phyloP scores from a whole-genome alignment of 2,888 invertebrate genomes.

The Plemyria rubiginata region DNA sequence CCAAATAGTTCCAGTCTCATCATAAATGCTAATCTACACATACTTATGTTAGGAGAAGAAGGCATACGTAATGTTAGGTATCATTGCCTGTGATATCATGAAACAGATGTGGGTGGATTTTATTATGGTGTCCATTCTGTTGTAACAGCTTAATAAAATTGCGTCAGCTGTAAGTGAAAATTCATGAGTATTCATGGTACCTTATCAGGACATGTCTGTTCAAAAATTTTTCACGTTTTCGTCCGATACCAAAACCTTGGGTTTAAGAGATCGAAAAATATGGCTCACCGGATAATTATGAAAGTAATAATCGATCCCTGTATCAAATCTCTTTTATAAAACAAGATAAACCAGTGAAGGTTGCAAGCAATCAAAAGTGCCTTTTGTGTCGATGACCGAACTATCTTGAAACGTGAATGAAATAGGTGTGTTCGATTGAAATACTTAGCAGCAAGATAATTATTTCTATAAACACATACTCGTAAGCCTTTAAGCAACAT shows the following conservation, averaged over 20 bases:
- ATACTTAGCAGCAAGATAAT: conserved; percentile 22
- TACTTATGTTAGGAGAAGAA: too few species aligned
- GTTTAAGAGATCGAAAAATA: not conserved
- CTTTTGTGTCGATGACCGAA: conserved; percentile 22
- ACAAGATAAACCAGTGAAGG: not conserved
- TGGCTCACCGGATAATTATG: not conserved
- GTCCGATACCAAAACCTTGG: conserved; percentile 4
- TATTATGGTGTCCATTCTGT: too few species aligned
- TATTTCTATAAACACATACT: not conserved
- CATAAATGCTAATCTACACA: too few species aligned
- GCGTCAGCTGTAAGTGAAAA: too few species aligned
- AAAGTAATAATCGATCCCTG: not conserved
- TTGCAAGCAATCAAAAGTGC: conserved; percentile 9
- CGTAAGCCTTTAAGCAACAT: not conserved
- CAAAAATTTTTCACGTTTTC: conserved; percentile 1
- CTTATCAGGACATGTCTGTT: not conserved
- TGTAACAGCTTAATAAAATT: too few species aligned
- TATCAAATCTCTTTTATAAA: not conserved
- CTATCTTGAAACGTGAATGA: conserved; percentile 16
- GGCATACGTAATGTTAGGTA: too few species aligned
- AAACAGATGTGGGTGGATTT: too few species aligned
- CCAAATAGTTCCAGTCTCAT: too few species aligned
- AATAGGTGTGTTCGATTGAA: conserved; percentile 24
- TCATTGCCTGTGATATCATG: too few species aligned
- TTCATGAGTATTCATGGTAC: not conserved